Conservation (phyloP, 2,113 vertebrate genomes). For the Podiceps cristatus region DNA sequence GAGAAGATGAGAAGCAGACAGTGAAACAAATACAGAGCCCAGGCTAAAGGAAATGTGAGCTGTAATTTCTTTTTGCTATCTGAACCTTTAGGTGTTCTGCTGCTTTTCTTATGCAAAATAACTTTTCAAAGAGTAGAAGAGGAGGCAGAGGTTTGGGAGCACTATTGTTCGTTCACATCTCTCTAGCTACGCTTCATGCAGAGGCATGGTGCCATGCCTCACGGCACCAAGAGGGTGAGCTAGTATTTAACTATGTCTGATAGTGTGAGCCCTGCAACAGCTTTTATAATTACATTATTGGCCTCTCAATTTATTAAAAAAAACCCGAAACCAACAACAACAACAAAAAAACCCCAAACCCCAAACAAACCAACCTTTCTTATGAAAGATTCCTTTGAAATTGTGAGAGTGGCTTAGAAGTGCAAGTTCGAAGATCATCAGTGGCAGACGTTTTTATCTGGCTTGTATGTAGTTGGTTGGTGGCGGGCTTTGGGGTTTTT, state of each 20-base stretch:
- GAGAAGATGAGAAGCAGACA: background rate
- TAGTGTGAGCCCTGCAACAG: background rate
- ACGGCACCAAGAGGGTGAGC: background rate
- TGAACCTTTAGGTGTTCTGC: background rate
- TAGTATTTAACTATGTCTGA: background rate
- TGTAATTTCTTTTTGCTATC: background rate
- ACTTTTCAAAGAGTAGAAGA: background rate
- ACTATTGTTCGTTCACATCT: background rate
- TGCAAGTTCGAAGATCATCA: background rate
- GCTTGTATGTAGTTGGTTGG: fast-evolving
- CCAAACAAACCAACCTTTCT: no score
- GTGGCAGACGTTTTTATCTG: background rate
- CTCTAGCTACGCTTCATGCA: background rate
- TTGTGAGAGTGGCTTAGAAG: background rate
- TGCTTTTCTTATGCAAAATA: background rate
- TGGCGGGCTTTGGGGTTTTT: background rate
- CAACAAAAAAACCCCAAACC: no score
- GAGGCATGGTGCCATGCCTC: background rate
- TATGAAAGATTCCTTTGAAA: background rate
- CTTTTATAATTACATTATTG: background rate
- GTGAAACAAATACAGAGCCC: background rate
- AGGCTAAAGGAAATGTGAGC: background rate
- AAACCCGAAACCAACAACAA: no score
- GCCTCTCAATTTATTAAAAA: background rate
- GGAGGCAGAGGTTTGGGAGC: background rate